Evolutionary conservation across 2,113 vertebrate species (phyloP).

Genomic region (Neodontobutis hainanensis): DNA sequence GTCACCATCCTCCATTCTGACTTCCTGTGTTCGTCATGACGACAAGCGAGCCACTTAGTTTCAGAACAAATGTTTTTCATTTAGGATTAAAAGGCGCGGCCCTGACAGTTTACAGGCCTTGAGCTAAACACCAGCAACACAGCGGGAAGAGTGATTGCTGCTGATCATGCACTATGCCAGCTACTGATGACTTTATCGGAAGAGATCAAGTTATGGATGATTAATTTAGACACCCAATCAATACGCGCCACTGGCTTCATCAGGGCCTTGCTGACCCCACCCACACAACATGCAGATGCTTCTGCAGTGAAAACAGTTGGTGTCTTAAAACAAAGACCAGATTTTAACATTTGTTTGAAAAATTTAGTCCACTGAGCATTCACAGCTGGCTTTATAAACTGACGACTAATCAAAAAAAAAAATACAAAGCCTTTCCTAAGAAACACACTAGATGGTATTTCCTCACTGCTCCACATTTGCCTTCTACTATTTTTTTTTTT

Average conservation of each 20-base stretch:
- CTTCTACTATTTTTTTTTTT: too few species aligned
- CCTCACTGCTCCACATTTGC: too few species aligned
- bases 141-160: slow-evolving; percentile 54
- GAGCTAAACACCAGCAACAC: slow-evolving; percentile 37
- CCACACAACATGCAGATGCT: slow-evolving; percentile 15
- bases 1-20: background rate
- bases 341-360: too few species aligned
- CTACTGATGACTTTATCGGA: slow-evolving; percentile 55
- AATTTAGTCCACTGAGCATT: too few species aligned
- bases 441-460: too few species aligned
- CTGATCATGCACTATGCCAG: slow-evolving; percentile 52
- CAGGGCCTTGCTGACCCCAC: slow-evolving; percentile 19
- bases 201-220: slow-evolving; percentile 63
- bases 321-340: background rate
- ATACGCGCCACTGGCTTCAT: slow-evolving; percentile 39
- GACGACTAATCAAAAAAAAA: too few species aligned
- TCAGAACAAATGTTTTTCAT: slow-evolving; percentile 61
- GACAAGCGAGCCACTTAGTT: slow-evolving; percentile 19
- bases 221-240: slow-evolving; percentile 63
- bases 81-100: slow-evolving; percentile 32
- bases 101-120: slow-evolving; percentile 23
- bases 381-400: too few species aligned
- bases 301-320: background rate
- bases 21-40: slow-evolving; percentile 22
- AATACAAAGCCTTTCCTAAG: too few species aligned